Conservation (phyloP, 2,888 invertebrate genomes). For the Hirudinaria manillensis region DNA sequence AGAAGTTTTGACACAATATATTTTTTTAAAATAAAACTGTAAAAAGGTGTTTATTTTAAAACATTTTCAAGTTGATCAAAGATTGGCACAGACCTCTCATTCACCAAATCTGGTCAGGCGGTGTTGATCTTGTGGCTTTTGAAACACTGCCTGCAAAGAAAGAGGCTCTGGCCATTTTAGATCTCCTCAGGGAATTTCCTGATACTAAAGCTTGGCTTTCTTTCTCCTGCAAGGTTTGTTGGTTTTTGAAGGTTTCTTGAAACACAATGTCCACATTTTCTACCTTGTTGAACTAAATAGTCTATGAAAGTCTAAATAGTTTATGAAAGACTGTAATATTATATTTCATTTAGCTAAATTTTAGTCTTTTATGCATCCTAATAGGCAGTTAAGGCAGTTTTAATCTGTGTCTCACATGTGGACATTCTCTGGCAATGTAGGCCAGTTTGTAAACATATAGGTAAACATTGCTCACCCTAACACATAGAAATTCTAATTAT, state of each 20-base stretch:
- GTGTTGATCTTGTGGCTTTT: conserved; percentile 77
- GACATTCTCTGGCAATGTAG: no score
- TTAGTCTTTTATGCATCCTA: no score
- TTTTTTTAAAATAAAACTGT: neutral
- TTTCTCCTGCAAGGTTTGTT: conserved; percentile 73
- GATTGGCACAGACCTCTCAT: conserved; percentile 81
- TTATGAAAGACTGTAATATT: no score
- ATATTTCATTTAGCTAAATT: no score
- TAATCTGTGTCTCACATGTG: no score
- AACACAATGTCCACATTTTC: no score
- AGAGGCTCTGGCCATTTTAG: conserved; percentile 77
- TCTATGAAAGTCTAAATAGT: no score
- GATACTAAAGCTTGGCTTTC: conserved; percentile 66
- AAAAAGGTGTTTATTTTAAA: neutral
- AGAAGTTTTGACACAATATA: neutral
- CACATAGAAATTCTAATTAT: no score
- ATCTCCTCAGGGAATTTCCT: conserved; percentile 63
- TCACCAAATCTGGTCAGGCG: conserved; percentile 70
- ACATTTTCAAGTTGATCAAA: conserved; percentile 57
- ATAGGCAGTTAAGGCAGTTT: no score
- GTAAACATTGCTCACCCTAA: no score
- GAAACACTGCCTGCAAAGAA: conserved; percentile 82
- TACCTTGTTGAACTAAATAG: no score
- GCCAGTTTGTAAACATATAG: no score
- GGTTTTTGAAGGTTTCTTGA: neutral